A percentile compares a stretch with the other conserved stretches of the same genome.
These are phyloP conservation scores for Pachycephus smyrnensis DNA, from an alignment of 2,888 invertebrate species.

Conservation along the genomic window DNA sequence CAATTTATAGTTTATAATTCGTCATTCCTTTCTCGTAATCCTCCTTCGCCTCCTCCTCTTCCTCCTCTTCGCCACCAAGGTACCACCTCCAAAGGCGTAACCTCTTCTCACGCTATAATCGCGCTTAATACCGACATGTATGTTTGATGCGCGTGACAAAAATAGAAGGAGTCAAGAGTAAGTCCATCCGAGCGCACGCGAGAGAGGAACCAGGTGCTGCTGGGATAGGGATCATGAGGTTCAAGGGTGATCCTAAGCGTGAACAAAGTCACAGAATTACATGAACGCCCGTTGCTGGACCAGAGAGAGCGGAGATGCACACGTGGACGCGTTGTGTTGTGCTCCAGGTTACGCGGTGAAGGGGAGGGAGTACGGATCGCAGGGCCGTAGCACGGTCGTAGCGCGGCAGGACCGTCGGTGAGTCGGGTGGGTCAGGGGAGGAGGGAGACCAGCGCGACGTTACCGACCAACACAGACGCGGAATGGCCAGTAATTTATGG, in stretches of 20 bases:
- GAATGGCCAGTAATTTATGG: slow-evolving; percentile 63
- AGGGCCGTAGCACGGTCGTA: background rate
- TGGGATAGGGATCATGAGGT: background rate
- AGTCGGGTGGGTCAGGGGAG: slow-evolving; percentile 10
- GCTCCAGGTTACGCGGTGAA: background rate
- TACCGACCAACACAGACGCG: slow-evolving; percentile 54
- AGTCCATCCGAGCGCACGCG: background rate
- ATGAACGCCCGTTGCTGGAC: background rate
- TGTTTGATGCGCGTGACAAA: slow-evolving; percentile 42
- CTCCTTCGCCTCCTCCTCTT: background rate
- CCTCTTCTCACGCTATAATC: slow-evolving; percentile 38
- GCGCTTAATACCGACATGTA: slow-evolving; percentile 27
- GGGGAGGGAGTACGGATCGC: background rate
- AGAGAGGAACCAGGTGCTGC: slow-evolving; percentile 1
- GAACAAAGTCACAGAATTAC: background rate
- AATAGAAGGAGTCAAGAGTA: slow-evolving; percentile 27
- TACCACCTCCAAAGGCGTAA: slow-evolving; percentile 1
- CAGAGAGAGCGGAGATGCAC: background rate
- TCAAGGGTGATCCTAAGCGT: background rate
- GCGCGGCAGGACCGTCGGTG: background rate
- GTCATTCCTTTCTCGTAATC: slow-evolving; percentile 9
- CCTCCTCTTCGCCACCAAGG: background rate
- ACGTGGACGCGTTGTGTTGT: background rate
- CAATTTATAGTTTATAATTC: slow-evolving; percentile 6
- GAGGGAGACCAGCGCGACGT: slow-evolving; percentile 27